Base-by-base conservation (phyloP, 2,888 invertebrate genomes). In the Folsomia candida region DNA sequence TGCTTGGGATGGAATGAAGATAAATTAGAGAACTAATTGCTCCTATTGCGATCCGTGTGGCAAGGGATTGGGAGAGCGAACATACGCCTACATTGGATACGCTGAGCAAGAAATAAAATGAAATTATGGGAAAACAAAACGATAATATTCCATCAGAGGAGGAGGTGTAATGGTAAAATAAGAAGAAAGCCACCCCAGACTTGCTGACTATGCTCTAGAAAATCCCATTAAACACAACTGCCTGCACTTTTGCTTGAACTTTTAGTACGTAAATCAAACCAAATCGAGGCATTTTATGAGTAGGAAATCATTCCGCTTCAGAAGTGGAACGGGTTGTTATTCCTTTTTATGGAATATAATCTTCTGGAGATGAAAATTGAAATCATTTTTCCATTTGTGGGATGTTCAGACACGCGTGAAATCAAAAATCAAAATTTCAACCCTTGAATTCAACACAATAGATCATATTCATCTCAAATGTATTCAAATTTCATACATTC, bases 391-490 rank as follows among this genome's bases (percentile, higher is more conserved):
- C 51, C 9, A 47, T 37, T 54, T 54, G 54, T 54, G 54, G 54
- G 54, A 54, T 54, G 63, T 22, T 64, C 63, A 64, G 63, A 64
- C 29, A 64, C 25, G 24, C 63, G 63, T 64, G 63, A 62, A 62
- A 62, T 62, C 62, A 62, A 26, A 6, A n/a, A n/a, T n/a, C n/a
- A n/a, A n/a, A n/a, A n/a, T n/a, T n/a, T n/a, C n/a, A n/a, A n/a
- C n/a, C n/a, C n/a, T n/a, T n/a, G n/a, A n/a, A n/a, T n/a, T n/a
- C n/a, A n/a, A n/a, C n/a, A n/a, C n/a, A n/a, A n/a, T n/a, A n/a
- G n/a, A n/a, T n/a, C n/a, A n/a, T n/a, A n/a, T n/a, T n/a, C n/a
- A n/a, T n/a, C n/a, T n/a, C n/a, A n/a, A n/a, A n/a, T n/a, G n/a
- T n/a, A n/a, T n/a, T n/a, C n/a, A n/a, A n/a, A n/a, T n/a, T n/a